Evolutionary conservation across 2,888 invertebrate genomes (phyloP).

Genomic region (Spatulosminthurus flaviceps): DNA sequence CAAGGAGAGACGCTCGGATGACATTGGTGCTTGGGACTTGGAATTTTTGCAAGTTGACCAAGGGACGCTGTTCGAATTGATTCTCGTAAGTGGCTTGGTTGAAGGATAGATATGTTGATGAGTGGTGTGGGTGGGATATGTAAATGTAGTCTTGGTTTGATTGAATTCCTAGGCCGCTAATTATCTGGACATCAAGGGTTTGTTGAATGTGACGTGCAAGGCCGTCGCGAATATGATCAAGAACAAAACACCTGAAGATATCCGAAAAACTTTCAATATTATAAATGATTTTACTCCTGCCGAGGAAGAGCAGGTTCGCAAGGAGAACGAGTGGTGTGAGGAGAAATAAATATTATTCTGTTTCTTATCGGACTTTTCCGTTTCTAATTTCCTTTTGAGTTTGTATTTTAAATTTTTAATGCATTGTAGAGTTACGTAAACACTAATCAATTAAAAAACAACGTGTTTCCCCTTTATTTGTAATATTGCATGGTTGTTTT

Average conservation of each 20-base stretch:
- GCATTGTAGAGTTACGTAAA: no score
- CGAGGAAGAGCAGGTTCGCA: conserved; percentile 96
- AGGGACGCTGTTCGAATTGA: conserved; percentile 94
- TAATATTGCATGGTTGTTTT: background rate
- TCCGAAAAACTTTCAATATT: conserved; percentile 95
- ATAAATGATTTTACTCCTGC: conserved; percentile 95
- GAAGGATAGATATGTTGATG: background rate
- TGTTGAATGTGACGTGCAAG: conserved; percentile 97
- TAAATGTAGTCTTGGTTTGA: background rate
- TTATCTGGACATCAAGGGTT: conserved; percentile 93
- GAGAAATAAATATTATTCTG: conserved; percentile 73
- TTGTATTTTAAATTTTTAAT: no score
- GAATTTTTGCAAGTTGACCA: conserved; percentile 99
- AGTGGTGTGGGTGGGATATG: background rate
- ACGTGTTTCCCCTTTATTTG: no score
- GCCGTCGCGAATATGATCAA: conserved; percentile 99
- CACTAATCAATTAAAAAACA: no score
- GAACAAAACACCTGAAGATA: conserved; percentile 95
- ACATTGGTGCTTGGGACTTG: conserved; percentile 98
- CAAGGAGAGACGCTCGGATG: conserved; percentile 98
- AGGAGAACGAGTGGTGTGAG: conserved; percentile 95
- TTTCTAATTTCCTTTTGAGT: no score
- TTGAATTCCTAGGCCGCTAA: conserved; percentile 86
- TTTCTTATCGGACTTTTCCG: background rate
- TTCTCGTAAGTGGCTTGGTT: conserved; percentile 70